Evolutionary conservation across 2,888 invertebrate genomes (phyloP), one percentile per base, ranked within the genome.

Genomic region (Kryphioiulus occultus): DNA sequence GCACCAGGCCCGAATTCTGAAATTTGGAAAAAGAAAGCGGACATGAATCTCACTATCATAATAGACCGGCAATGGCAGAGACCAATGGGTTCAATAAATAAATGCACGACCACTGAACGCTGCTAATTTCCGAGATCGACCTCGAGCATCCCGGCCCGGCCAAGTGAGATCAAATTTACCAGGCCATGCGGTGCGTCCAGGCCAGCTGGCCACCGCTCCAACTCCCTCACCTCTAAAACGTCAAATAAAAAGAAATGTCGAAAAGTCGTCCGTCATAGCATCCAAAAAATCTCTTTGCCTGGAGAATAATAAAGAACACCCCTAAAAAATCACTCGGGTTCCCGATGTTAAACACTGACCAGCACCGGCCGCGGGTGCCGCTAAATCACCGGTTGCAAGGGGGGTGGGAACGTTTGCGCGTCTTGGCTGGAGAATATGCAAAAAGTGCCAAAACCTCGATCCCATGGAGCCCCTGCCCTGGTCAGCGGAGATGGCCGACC

Each of bases 211-310:
- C 19, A 53, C 53, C 53, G 53, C 19, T 53, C 53, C 53, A 53
- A 53, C 53, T 53, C 53, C n/a, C 53, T n/a, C 53, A 53, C 53
- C 53, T 53, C 53, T 53, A 53, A 53, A 53, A 53, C n/a, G 53
- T 53, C 53, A 53, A 53, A 53, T 53, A 53, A 53, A 53, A 53
- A 53, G 53, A 53, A 53, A 53, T 53, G 53, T 53, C 53, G n/a
- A 5, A 53, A 53, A 53, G 53, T 53, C 53, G 53, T 53, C 53
- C 53, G 53, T 53, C 53, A n/a, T 9, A 53, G 53, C 53, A 53
- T 53, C 53, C 53, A 53, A 53, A 53, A 53, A 53, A 53, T 53
- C 53, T 53, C 53, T 53, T 53, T 53, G 53, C 53, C 53, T 53
- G 10, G 53, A 53, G 53, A 53, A 53, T 19, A 53, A 53, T 53